Percentiles rank a stretch among this genome's conserved stretches.
phyloP scores from a whole-genome alignment of 1,140 invertebrate species.

The Oryzaephilus surinamensis region DNA sequence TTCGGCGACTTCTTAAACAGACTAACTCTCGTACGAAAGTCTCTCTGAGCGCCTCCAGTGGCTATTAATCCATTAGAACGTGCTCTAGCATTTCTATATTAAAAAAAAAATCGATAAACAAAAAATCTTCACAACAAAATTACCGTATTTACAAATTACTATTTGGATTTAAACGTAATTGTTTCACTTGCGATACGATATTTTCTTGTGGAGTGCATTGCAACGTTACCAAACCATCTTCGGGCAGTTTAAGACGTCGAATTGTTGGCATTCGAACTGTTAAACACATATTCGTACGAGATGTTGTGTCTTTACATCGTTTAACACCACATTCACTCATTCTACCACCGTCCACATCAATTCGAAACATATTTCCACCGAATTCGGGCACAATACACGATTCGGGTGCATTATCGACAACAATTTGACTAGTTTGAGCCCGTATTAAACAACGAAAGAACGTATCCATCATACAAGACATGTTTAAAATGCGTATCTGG shows the following conservation, averaged over 20 bases:
- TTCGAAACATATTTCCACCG: conserved; percentile 9
- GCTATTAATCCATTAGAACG: conserved; percentile 32
- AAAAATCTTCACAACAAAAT: conserved; percentile 7
- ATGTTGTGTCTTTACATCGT: conserved; percentile 31
- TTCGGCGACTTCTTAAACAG: conserved; percentile 42
- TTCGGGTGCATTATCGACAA: conserved; percentile 14
- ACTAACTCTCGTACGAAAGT: conserved; percentile 47
- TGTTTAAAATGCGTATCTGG: conserved; percentile 21
- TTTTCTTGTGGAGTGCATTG: conserved; percentile 51
- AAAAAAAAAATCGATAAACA: background rate
- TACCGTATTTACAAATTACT: no score
- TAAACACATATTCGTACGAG: no score
- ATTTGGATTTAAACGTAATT: conserved; percentile 24
- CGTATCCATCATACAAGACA: conserved; percentile 25
- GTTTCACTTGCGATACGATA: conserved; percentile 45
- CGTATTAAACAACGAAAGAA: conserved; percentile 10
- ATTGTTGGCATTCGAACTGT: conserved; percentile 50
- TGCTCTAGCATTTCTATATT: conserved; percentile 4
- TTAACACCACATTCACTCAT: conserved; percentile 34
- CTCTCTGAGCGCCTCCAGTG: conserved; percentile 44
- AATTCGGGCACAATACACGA: conserved; percentile 12
- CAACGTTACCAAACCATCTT: conserved; percentile 49
- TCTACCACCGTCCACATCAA: conserved; percentile 19
- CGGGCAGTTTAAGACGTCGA: conserved; percentile 46
- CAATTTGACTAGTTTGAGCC: conserved; percentile 3